Evolutionary conservation across 1,140 invertebrate genomes (phyloP), one percentile per base, ranked within the genome.

Genomic region (Chionoecetes opilio): DNA sequence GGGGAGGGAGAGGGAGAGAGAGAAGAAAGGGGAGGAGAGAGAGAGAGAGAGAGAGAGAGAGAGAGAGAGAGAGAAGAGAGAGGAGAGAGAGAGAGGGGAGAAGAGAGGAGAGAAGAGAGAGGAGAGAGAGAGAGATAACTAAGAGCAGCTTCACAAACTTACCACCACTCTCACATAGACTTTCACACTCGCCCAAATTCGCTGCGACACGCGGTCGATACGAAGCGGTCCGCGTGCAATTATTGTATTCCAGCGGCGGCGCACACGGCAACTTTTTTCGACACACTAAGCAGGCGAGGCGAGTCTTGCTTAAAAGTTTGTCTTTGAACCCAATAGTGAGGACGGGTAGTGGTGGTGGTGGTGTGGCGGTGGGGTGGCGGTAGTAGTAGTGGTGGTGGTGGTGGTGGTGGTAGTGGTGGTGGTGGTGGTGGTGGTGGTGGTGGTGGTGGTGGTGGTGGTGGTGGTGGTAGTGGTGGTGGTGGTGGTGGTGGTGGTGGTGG

Each of bases 261-360:
- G 63, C 63, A 75, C 63, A n/a, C 63, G 26, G 21, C 63, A 11
- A 75, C 11, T 26, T 75, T 75, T 75, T 75, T 75, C 63, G 11
- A 75, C 63, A 75, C 63, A 75, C 63, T 75, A 26, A 75, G 63
- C 63, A 75, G 63, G 63, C 63, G 63, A n/a, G 63, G 63, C 21
- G 63, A 75, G 63, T 75, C 63, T 26, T 26, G 8, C 21, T 0
- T 11, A 75, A 75, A 75, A 75, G 63, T 75, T 75, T 75, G 63
- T 75, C 63, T 75, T 75, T 75, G 21, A n/a, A 75, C 63, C 63
- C 21, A 46, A 46, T 46, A 46, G 14, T 46, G 41, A 5, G 41
- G 5, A 14, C 41, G 5, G 41, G 14, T 46, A 46, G 41, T 46
- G 41, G 41, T 46, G 41, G 41, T 46, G 41, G 41, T 46, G 41